Conservation (phyloP, 1,140 invertebrate genomes). For the Aphelinus atriplicis region DNA sequence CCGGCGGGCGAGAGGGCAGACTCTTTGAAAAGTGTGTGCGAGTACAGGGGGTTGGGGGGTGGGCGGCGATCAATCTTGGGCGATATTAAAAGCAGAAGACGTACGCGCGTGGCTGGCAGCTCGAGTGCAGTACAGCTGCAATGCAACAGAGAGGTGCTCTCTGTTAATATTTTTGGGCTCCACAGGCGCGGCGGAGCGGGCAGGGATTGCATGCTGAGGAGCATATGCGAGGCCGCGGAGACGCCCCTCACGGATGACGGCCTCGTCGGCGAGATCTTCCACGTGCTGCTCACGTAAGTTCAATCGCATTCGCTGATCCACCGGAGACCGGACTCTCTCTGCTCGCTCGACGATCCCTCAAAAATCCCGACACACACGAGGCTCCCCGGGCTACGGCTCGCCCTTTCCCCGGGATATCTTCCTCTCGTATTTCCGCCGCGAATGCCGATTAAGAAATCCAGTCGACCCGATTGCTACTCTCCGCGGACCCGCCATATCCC, state of each 20-base stretch:
- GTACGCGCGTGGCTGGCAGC: no score
- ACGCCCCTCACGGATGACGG: slow-evolving; percentile 62
- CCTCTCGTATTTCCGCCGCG: no score
- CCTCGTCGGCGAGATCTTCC: slow-evolving; percentile 65
- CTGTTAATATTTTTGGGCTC: background rate
- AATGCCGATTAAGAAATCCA: no score
- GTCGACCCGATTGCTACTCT: no score
- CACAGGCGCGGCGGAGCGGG: slow-evolving; percentile 52
- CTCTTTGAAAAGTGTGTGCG: no score
- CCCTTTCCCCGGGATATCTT: no score
- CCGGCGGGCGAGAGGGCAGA: no score
- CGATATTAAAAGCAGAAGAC: background rate
- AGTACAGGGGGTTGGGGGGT: no score
- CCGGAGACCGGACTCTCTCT: background rate
- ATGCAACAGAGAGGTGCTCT: background rate
- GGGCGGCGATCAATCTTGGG: no score
- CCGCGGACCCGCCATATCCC: no score
- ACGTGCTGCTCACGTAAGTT: slow-evolving; percentile 66
- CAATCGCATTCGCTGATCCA: slow-evolving; percentile 11
- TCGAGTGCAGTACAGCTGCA: no score
- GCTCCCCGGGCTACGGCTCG: no score
- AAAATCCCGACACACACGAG: background rate
- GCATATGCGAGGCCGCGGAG: slow-evolving; percentile 64
- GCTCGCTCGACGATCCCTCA: background rate
- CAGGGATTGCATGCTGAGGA: slow-evolving; percentile 61